Evolutionary conservation across 1,140 invertebrate genomes (phyloP).

Genomic region (Microplitis demolitor): DNA sequence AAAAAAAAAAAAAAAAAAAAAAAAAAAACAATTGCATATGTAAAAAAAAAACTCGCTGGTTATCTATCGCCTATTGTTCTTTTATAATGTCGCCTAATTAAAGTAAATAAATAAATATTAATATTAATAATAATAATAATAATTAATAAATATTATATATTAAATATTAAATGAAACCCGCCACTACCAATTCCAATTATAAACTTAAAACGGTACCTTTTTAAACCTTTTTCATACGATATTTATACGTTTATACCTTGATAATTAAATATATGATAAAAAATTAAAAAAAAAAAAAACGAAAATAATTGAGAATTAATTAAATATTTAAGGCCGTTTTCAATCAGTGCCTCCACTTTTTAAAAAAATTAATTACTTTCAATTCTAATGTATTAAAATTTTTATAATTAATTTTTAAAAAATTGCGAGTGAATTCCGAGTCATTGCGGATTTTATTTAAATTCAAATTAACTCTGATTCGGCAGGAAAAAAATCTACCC

Average conservation of each 20-base stretch:
- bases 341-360: too few species aligned
- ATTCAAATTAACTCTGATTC: too few species aligned
- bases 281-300: constrained; percentile 31
- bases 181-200: too few species aligned
- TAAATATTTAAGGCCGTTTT: too few species aligned
- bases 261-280: constrained; percentile 37
- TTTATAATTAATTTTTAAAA: too few species aligned
- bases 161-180: constrained; percentile 9
- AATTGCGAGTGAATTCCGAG: too few species aligned
- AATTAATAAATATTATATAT: too few species aligned
- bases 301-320: constrained; percentile 2
- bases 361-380: too few species aligned
- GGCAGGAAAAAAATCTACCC: too few species aligned
- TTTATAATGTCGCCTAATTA: constrained; percentile 49
- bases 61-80: constrained; percentile 22
- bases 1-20: background rate
- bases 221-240: constrained; percentile 54
- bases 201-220: constrained; percentile 41
- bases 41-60: background rate
- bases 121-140: constrained; percentile 10
- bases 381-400: too few species aligned
- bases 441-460: too few species aligned
- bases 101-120: constrained; percentile 31
- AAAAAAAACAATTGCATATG: background rate
- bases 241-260: constrained; percentile 60